These are phyloP conservation scores for Cathartes aura DNA, from an alignment of 2,113 vertebrate genomes.

Conservation along the genomic window DNA sequence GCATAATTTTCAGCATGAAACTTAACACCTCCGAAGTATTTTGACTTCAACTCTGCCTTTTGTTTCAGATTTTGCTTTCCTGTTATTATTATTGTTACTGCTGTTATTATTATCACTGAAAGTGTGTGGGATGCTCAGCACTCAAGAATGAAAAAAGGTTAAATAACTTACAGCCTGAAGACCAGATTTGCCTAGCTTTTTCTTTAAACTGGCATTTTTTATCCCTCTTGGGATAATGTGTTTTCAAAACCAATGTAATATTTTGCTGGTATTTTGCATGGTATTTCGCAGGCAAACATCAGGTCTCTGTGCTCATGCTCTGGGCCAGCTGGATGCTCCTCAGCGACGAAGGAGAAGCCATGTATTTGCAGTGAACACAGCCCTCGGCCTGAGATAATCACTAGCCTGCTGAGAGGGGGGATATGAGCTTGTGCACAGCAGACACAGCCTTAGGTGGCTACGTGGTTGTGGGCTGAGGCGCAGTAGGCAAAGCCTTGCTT, in stretches of 20 bases:
- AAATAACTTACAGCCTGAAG: background rate
- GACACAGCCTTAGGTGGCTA: background rate
- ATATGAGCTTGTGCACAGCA: fast-evolving
- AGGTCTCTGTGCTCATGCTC: background rate
- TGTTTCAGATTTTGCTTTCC: background rate
- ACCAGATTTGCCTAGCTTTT: background rate
- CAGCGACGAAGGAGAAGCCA: fast-evolving
- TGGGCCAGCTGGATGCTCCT: background rate
- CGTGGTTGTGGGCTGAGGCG: background rate
- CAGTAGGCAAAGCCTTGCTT: fast-evolving
- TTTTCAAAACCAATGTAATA: background rate
- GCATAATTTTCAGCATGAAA: background rate
- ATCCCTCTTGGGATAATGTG: background rate
- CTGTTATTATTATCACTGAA: background rate
- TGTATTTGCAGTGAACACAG: background rate
- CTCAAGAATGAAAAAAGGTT: background rate
- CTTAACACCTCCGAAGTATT: background rate
- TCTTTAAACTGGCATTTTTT: background rate
- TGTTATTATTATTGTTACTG: background rate
- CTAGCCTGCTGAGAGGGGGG: background rate
- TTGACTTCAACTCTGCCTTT: background rate
- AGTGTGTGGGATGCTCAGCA: background rate
- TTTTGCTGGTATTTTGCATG: background rate
- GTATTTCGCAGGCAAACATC: background rate
- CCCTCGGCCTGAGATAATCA: background rate